A percentile compares a stretch with the other conserved stretches of the same genome.
Evolutionary conservation across 2,797 vertebrate genomes (phyloP).

Genomic region (Cossypha heuglini): DNA sequence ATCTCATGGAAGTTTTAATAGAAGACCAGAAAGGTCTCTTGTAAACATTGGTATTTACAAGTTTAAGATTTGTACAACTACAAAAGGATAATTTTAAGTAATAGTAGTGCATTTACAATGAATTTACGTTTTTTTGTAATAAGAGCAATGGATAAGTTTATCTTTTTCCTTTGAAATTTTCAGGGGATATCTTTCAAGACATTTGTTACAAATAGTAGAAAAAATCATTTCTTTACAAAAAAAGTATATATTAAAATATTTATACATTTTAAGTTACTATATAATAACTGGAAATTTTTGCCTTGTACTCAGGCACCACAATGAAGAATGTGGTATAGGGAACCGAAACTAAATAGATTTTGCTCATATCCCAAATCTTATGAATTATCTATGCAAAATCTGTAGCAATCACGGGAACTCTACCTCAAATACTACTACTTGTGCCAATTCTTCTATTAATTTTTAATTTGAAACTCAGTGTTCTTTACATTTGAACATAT

Average conservation of each 20-base stretch:
- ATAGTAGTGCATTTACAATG: constrained; percentile 78
- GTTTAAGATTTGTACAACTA: constrained; percentile 70
- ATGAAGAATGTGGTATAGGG: not conserved
- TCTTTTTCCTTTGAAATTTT: constrained; percentile 74
- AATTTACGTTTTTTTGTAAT: constrained; percentile 49
- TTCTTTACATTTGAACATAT: not conserved
- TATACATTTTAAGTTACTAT: constrained; percentile 80
- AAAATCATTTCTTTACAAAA: constrained; percentile 80
- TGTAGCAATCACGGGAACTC: not conserved
- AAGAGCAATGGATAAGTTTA: constrained; percentile 62
- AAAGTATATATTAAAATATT: constrained; percentile 83
- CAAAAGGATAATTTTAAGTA: constrained; percentile 59
- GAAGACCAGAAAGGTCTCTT: constrained; percentile 69
- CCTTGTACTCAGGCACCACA: constrained; percentile 37
- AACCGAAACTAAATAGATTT: constrained; percentile 28
- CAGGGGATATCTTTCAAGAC: constrained; percentile 62
- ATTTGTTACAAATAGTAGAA: constrained; percentile 82
- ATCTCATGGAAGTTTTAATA: constrained; percentile 63
- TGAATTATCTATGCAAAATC: not conserved
- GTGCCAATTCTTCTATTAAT: not conserved
- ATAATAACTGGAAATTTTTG: constrained; percentile 64
- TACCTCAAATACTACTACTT: constrained; percentile 8
- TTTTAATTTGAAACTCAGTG: not conserved
- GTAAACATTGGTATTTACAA: constrained; percentile 75
- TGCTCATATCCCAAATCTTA: constrained; percentile 35